phyloP scores from a whole-genome alignment of 30 jellyfish, hydroid and myxozoan genomes.

The Catostylus mosaicus region DNA sequence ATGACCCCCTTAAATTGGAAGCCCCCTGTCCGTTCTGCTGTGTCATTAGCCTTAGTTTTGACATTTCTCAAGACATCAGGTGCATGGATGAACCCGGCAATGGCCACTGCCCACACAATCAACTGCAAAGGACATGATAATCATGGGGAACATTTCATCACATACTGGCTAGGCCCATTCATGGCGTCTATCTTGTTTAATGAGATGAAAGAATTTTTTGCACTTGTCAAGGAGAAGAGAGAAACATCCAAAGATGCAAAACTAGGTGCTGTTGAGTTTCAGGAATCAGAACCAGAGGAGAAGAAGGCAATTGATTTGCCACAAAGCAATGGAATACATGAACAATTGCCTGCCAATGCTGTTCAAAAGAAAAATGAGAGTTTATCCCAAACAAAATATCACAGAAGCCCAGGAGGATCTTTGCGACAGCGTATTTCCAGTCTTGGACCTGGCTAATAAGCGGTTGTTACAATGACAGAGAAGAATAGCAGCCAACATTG shows the following conservation, averaged over 20 bases:
- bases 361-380: not conserved
- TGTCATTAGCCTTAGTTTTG: constrained; percentile 41
- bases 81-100: constrained; percentile 95
- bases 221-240: not conserved
- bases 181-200: constrained; percentile 66
- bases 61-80: constrained; percentile 79
- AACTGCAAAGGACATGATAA: constrained; percentile 84
- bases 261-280: not conserved
- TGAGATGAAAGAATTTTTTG: constrained; percentile 49
- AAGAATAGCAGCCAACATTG: no score
- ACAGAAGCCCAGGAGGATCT: constrained; percentile 64
- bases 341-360: not conserved
- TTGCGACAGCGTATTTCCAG: constrained; percentile 39
- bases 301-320: not conserved
- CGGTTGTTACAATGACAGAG: no score
- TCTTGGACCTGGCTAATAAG: constrained; percentile 44
- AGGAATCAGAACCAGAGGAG: not conserved
- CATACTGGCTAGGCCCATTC: constrained; percentile 90
- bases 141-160: constrained; percentile 78
- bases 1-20: constrained; percentile 63
- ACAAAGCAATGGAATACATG: not conserved
- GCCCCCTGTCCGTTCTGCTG: constrained; percentile 81
- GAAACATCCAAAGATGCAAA: not conserved
- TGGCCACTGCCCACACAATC: constrained; percentile 88
- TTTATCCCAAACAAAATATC: constrained; percentile 13